Evolutionary conservation across 2,888 invertebrate genomes (phyloP).

Genomic region (Tiliacea aurago): DNA sequence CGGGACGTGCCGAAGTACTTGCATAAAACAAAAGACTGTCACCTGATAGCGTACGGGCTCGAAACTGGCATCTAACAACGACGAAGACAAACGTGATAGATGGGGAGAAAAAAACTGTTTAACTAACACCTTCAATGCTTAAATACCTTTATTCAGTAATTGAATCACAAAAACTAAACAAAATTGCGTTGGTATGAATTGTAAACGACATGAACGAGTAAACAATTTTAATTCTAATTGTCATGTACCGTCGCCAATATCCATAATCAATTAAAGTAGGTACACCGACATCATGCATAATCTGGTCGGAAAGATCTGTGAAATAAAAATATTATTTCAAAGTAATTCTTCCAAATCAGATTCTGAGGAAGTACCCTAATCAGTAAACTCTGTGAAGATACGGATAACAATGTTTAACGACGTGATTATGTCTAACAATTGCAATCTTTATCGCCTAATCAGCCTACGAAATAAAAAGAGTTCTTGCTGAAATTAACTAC

Average conservation of each 20-base stretch:
- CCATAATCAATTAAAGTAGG: background rate
- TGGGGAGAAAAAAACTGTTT: background rate
- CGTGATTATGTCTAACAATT: conserved; percentile 32
- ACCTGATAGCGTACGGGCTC: conserved; percentile 75
- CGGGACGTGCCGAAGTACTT: conserved; percentile 80
- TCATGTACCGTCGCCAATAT: conserved; percentile 13
- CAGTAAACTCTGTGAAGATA: conserved; percentile 36
- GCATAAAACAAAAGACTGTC: conserved; percentile 81
- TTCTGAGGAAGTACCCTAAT: conserved; percentile 37
- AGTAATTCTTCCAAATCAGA: conserved; percentile 33
- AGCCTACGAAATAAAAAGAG: conserved; percentile 32
- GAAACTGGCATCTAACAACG: conserved; percentile 44
- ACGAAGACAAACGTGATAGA: conserved; percentile 38
- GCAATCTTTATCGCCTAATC: conserved; percentile 30
- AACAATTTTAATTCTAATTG: conserved; percentile 15
- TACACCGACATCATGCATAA: background rate
- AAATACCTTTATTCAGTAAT: conserved; percentile 10
- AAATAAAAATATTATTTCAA: conserved; percentile 24
- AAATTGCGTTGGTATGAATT: background rate
- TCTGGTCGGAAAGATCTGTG: conserved; percentile 10
- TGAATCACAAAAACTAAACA: background rate
- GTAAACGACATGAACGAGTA: background rate
- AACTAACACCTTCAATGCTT: conserved; percentile 10
- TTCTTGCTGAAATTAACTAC: background rate
- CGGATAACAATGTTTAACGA: conserved; percentile 45